Conservation (phyloP, 2,113 vertebrate species). For the Paramisgurnus dabryanus region DNA sequence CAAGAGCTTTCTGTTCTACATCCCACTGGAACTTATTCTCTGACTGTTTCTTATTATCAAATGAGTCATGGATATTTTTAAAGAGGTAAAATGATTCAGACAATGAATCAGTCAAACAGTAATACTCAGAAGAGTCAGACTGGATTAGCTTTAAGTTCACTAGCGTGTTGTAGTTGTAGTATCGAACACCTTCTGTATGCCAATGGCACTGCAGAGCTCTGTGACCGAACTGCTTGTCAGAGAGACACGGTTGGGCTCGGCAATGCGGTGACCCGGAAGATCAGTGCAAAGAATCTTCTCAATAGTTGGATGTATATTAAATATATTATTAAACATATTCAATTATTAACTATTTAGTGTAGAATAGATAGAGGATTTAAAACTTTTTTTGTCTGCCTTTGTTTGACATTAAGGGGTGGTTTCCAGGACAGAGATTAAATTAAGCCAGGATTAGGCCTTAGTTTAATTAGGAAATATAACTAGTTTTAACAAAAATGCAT, state of each 20-base stretch:
- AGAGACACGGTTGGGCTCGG: conserved; percentile 32
- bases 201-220: neutral
- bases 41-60: neutral
- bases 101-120: neutral
- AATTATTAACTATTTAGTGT: no score
- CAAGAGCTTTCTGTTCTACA: conserved; percentile 36
- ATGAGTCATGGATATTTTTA: conserved; percentile 6
- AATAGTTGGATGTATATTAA: conserved; percentile 28
- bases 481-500: no score
- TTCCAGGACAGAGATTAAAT: no score
- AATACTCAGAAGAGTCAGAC: neutral
- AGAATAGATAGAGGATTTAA: no score
- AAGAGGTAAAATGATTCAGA: neutral
- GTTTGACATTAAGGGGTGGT: no score
- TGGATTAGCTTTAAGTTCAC: conserved; percentile 1
- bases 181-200: neutral
- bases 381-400: no score
- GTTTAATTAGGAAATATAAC: no score
- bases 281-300: conserved; percentile 59
- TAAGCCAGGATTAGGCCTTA: no score
- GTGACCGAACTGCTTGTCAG: conserved; percentile 37
- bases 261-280: conserved; percentile 60
- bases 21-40: conserved; percentile 6
- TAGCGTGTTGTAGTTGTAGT: neutral
- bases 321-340: no score